These are phyloP conservation scores for Ips typographus DNA, from an alignment of 1,140 invertebrate genomes.

Conservation along the genomic window DNA sequence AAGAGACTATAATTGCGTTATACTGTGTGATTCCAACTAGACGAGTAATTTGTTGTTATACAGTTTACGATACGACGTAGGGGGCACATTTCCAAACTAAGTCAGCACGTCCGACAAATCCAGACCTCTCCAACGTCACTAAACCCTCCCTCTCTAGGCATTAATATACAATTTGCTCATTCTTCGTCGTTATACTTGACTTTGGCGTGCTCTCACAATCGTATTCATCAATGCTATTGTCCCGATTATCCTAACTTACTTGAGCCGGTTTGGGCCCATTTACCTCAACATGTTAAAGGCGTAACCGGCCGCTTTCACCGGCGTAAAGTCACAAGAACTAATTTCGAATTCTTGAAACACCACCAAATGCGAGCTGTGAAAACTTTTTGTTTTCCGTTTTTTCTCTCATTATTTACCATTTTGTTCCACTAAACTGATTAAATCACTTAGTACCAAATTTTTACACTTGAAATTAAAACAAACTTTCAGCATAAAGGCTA, in stretches of 20 bases:
- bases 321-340: constrained; percentile 36
- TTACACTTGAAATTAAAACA: too few species aligned
- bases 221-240: constrained; percentile 39
- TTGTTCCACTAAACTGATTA: constrained; percentile 7
- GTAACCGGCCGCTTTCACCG: constrained; percentile 35
- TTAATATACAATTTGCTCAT: constrained; percentile 26
- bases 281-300: constrained; percentile 36
- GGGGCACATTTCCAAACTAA: too few species aligned
- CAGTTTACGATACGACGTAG: too few species aligned
- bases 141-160: not conserved
- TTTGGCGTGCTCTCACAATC: constrained; percentile 35
- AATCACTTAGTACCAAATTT: not conserved
- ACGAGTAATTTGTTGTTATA: constrained; percentile 14
- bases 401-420: constrained; percentile 18
- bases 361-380: constrained; percentile 33
- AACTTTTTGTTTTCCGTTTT: constrained; percentile 36
- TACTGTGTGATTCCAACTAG: constrained; percentile 21
- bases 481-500: not conserved
- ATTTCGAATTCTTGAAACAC: constrained; percentile 37
- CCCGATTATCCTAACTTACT: constrained; percentile 36
- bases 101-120: too few species aligned
- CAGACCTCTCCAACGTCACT: too few species aligned
- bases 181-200: constrained; percentile 34
- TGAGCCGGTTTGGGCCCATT: constrained; percentile 35
- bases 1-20: constrained; percentile 24